phyloP scores from a whole-genome alignment of 2,888 invertebrate species.

The Andrena chrysosceles region DNA sequence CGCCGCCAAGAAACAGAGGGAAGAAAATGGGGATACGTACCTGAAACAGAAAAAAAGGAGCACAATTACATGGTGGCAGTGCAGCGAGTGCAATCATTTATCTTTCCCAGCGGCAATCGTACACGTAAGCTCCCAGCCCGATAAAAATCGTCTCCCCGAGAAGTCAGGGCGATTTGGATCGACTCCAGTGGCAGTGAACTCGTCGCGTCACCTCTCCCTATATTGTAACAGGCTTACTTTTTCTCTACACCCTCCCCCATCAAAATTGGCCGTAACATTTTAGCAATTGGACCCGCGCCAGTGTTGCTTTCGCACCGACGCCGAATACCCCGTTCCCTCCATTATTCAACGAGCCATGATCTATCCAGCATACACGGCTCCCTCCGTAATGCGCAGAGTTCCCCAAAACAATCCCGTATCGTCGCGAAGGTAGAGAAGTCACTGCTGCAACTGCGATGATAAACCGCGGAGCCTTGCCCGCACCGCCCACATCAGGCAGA shows the following conservation, averaged over 20 bases:
- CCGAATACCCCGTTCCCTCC: not conserved
- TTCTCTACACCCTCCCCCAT: slow-evolving; percentile 58
- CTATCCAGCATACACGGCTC: not conserved
- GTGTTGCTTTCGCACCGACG: slow-evolving; percentile 60
- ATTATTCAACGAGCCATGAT: slow-evolving; percentile 38
- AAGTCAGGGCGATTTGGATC: slow-evolving; percentile 78
- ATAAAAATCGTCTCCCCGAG: slow-evolving; percentile 67
- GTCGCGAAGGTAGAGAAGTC: too few relatives aligned
- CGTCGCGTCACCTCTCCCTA: slow-evolving; percentile 53
- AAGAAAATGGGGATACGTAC: slow-evolving; percentile 72
- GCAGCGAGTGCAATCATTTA: slow-evolving; percentile 15
- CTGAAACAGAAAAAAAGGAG: slow-evolving; percentile 72
- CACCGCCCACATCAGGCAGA: too few relatives aligned
- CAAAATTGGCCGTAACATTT: slow-evolving; percentile 72
- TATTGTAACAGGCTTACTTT: slow-evolving; percentile 44
- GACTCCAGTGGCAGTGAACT: slow-evolving; percentile 76
- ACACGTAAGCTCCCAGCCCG: slow-evolving; percentile 2
- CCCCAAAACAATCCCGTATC: not conserved
- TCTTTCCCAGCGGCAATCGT: slow-evolving; percentile 9
- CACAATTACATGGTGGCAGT: slow-evolving; percentile 15
- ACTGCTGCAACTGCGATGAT: too few relatives aligned
- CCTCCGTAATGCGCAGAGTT: not conserved
- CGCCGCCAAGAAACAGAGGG: slow-evolving; percentile 40
- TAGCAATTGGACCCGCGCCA: slow-evolving; percentile 77
- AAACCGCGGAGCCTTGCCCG: too few relatives aligned